phyloP scores from a whole-genome alignment of 2,113 vertebrate species.

The Barbus barbus region DNA sequence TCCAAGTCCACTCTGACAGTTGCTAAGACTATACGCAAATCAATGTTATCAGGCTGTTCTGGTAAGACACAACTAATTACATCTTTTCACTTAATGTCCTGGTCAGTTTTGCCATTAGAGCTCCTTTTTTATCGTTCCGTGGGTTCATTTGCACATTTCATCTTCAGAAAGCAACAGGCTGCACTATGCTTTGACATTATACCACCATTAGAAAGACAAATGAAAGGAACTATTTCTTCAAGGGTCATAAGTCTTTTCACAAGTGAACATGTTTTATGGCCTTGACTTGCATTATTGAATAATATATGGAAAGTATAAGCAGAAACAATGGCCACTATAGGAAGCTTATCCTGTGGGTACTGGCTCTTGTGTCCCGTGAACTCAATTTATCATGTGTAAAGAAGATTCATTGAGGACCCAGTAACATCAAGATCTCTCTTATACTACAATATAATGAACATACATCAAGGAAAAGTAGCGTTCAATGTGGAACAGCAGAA shows the following conservation, averaged over 20 bases:
- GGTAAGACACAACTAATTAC: slow-evolving; percentile 48
- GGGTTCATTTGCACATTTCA: slow-evolving; percentile 4
- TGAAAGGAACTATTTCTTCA: slow-evolving; percentile 10
- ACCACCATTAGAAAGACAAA: slow-evolving; percentile 14
- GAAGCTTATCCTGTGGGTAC: slow-evolving; percentile 7
- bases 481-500: background rate
- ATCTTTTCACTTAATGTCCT: slow-evolving; percentile 39
- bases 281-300: slow-evolving; percentile 3
- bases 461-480: background rate
- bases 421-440: slow-evolving; percentile 1
- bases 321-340: slow-evolving; percentile 37
- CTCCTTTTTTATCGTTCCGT: background rate
- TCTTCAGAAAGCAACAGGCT: slow-evolving; percentile 19
- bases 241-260: background rate
- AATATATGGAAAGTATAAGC: background rate
- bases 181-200: slow-evolving; percentile 10
- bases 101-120: slow-evolving; percentile 33
- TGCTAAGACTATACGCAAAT: slow-evolving; percentile 48
- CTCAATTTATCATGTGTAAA: slow-evolving; percentile 17
- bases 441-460: background rate
- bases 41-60: slow-evolving; percentile 30
- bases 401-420: slow-evolving; percentile 16
- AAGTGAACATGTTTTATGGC: background rate
- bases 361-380: background rate
- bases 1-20: slow-evolving; percentile 42